phyloP scores from a whole-genome alignment of 1,140 invertebrate species.

The Gonatopus flavifemur region DNA sequence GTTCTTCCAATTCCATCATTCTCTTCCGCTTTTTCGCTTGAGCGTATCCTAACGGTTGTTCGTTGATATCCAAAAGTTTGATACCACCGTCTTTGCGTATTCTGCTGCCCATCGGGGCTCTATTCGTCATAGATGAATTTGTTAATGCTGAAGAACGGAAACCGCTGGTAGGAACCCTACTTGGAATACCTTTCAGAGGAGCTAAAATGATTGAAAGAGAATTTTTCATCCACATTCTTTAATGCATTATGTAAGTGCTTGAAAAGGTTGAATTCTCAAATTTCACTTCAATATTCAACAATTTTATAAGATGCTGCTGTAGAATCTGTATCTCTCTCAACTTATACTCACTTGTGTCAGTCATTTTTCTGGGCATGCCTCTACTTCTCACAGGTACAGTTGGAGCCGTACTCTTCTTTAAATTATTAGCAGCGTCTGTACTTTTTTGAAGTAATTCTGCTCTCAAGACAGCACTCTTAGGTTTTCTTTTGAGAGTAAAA shows the following conservation, averaged over 20 bases:
- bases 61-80: constrained; percentile 89
- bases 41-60: constrained; percentile 79
- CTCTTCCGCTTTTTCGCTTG: constrained; percentile 64
- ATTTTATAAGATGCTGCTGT: neutral
- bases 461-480: constrained; percentile 88
- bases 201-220: constrained; percentile 60
- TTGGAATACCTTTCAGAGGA: constrained; percentile 87
- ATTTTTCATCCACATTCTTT: neutral
- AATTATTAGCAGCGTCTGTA: constrained; percentile 81
- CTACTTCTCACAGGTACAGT: constrained; percentile 88
- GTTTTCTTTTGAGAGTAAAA: constrained; percentile 92
- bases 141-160: constrained; percentile 65
- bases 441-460: constrained; percentile 91
- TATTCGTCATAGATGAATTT: constrained; percentile 56
- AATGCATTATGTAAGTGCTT: neutral
- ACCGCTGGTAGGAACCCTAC: constrained; percentile 70
- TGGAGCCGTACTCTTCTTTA: constrained; percentile 85
- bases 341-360: constrained; percentile 81
- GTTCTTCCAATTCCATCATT: constrained; percentile 76
- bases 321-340: neutral
- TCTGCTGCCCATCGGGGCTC: constrained; percentile 56
- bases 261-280: neutral
- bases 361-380: constrained; percentile 96
- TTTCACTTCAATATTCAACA: neutral
- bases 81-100: constrained; percentile 86